A percentile compares a stretch with the other conserved stretches of the same genome.
Conservation (phyloP, 2,113 vertebrate genomes). For the Mastomys coucha region DNA sequence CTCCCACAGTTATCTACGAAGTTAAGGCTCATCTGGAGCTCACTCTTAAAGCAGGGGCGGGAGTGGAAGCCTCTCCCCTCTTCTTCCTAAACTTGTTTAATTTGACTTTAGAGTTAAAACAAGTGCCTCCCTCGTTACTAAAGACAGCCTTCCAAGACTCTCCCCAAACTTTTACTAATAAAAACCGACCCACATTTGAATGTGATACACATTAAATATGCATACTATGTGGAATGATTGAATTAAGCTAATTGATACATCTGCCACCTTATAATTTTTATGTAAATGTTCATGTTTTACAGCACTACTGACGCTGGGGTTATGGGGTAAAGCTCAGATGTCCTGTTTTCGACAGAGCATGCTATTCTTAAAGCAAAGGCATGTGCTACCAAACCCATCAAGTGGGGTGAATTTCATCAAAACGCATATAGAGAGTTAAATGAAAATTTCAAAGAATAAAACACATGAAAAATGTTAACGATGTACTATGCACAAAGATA, state of each 20-base stretch:
- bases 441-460: neutral
- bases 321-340: neutral
- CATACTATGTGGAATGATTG: neutral
- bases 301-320: neutral
- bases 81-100: neutral
- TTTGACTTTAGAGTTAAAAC: neutral
- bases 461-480: neutral
- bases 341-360: neutral
- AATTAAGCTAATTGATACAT: neutral
- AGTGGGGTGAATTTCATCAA: neutral
- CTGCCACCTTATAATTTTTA: neutral
- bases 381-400: neutral
- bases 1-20: neutral
- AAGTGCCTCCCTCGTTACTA: neutral
- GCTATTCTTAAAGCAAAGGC: neutral
- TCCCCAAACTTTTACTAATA: neutral
- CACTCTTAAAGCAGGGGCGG: neutral
- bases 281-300: neutral
- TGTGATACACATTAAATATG: neutral
- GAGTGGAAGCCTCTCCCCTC: neutral
- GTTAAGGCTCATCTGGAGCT: neutral
- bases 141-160: neutral
- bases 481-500: neutral
- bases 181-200: neutral
- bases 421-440: neutral